Conservation (phyloP, 2,797 vertebrate genomes). For the Enteromius afrohamiltoni region DNA sequence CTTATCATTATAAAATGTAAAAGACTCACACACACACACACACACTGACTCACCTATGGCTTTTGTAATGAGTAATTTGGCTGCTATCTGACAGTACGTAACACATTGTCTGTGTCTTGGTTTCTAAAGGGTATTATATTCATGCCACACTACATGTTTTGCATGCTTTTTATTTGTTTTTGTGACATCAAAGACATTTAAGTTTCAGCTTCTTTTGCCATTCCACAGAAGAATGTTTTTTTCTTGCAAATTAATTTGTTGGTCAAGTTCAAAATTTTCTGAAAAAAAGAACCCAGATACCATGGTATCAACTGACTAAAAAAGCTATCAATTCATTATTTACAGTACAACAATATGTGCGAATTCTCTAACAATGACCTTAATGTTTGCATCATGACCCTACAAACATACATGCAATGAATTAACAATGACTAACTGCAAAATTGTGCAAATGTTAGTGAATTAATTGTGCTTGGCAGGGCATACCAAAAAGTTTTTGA, state of each 20-base stretch:
- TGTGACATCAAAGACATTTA: not conserved
- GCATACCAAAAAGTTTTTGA: not conserved
- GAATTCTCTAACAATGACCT: not conserved
- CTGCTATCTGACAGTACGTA: not conserved
- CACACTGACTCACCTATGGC: not conserved
- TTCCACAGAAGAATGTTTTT: not conserved
- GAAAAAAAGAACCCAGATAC: not conserved
- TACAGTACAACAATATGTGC: not conserved
- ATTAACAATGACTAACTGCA: not conserved
- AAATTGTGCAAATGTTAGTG: not conserved
- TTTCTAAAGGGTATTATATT: not conserved
- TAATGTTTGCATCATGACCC: not conserved
- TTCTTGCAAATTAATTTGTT: not conserved
- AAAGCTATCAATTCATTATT: not conserved
- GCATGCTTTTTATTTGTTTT: not conserved
- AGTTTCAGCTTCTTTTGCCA: not conserved
- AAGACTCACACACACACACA: not conserved
- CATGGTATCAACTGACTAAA: not conserved
- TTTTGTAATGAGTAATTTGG: not conserved
- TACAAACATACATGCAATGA: not conserved
- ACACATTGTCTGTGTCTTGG: not conserved
- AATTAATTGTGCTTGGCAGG: not conserved
- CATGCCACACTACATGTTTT: not conserved
- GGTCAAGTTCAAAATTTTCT: not conserved
- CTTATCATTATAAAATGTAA: not conserved